Evolutionary conservation across 2,797 vertebrate genomes (phyloP).

Genomic region (Hippocampus kuda): DNA sequence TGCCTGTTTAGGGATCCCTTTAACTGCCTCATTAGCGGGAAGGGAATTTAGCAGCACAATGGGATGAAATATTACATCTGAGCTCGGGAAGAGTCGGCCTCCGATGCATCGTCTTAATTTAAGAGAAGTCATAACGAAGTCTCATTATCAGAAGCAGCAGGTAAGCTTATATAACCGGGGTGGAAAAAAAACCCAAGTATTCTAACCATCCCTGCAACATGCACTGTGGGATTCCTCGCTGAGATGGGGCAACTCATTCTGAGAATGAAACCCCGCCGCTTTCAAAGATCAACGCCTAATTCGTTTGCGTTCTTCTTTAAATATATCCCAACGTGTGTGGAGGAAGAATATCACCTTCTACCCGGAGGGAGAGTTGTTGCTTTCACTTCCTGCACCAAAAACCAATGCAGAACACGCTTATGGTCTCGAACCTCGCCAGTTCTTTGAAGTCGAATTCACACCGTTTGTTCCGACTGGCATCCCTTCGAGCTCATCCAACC

Average conservation of each 20-base stretch:
- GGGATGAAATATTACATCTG: background rate
- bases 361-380: background rate
- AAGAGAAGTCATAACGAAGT: background rate
- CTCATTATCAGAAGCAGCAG: background rate
- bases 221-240: background rate
- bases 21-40: background rate
- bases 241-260: background rate
- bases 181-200: background rate
- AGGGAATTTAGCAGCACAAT: background rate
- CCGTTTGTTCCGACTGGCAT: background rate
- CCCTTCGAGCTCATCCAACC: conserved; percentile 17
- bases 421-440: background rate
- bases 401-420: background rate
- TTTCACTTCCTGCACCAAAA: background rate
- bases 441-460: background rate
- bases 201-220: background rate
- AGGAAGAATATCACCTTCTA: background rate
- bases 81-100: background rate
- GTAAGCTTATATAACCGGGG: background rate
- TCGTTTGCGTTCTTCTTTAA: background rate
- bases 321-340: background rate
- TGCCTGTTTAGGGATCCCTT: background rate
- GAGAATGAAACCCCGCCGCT: background rate
- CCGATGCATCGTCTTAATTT: background rate
- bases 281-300: background rate